These are phyloP conservation scores for Pipistrellus pipistrellus DNA, from an alignment of 2,797 vertebrate genomes.

Conservation along the genomic window DNA sequence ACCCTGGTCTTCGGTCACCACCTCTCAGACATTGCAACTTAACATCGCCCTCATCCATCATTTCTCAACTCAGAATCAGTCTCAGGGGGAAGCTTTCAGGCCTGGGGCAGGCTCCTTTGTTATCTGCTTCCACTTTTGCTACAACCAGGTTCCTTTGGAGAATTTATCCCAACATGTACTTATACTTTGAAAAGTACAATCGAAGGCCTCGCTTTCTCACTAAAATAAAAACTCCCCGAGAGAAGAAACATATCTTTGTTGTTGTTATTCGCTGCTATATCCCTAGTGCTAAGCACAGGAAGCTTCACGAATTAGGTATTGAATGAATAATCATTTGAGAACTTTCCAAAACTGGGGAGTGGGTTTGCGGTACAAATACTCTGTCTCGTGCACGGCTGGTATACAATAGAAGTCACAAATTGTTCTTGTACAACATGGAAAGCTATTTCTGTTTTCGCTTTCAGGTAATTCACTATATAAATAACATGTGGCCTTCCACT, in stretches of 20 bases:
- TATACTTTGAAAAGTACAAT: constrained; percentile 4
- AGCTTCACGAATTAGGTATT: background rate
- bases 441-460: background rate
- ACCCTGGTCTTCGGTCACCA: background rate
- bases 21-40: background rate
- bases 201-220: background rate
- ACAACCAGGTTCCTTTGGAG: background rate
- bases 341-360: background rate
- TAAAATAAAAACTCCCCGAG: background rate
- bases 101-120: too few relatives aligned
- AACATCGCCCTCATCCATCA: background rate
- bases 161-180: background rate
- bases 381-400: background rate
- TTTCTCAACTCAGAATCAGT: background rate
- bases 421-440: background rate
- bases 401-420: background rate
- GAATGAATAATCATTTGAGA: constrained; percentile 21
- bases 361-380: background rate
- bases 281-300: background rate
- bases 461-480: constrained; percentile 26
- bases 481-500: background rate
- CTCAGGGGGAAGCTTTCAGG: background rate
- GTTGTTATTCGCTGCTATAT: background rate
- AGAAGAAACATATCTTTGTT: background rate
- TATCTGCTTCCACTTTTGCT: background rate